Base-by-base conservation (phyloP, 1,140 invertebrate species). In the Drosophila grimshawi region DNA sequence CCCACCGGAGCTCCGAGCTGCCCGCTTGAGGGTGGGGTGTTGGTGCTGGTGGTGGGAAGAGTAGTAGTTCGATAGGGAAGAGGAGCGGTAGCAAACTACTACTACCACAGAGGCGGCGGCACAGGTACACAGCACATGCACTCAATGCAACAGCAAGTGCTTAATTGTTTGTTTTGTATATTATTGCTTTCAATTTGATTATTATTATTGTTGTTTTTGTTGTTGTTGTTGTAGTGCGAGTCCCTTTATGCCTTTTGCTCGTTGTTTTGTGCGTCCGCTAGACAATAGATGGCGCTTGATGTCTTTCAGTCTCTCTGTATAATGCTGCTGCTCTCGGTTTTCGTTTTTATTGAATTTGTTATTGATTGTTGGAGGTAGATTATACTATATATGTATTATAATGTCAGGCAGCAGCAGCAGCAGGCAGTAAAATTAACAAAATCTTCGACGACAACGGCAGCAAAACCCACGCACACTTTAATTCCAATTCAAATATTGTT, bases 281-380 rank as follows among this genome's bases (percentile, higher is more conserved):
- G 39, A 60, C 79, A 52, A 19, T 63, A 81, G 78, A 43, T 81
- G 78, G 73, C 78, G 73, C 33, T 69, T 35, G 48, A 29, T 49
- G n/a, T 41, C 29, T 65, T 48, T 30, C 64, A 27, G 35, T 59
- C 43, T 59, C 1, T 41, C 2, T 19, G 35, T 37, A 69, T 32
- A 64, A 4, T 35, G 43, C 57, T 60, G 59, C 51, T 48, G 32
- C 45, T 55, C 39, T 62, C 30, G 49, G 10, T 55, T 75, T 4
- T 10, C 10, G 5, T 52, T 49, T 7, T 56, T 48, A 39, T 64
- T 74, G 39, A 5, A 33, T n/a, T 60, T 51, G 29, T 62, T 51
- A 4, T n/a, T 29, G 10, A 27, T 43, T 8, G 33, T 63, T 74
- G 52, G 64, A 77, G 75, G 75, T 74, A 77, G 75, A 63, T 77